phyloP scores from a whole-genome alignment of 2,797 vertebrate genomes.

The Galagoides demidoff region DNA sequence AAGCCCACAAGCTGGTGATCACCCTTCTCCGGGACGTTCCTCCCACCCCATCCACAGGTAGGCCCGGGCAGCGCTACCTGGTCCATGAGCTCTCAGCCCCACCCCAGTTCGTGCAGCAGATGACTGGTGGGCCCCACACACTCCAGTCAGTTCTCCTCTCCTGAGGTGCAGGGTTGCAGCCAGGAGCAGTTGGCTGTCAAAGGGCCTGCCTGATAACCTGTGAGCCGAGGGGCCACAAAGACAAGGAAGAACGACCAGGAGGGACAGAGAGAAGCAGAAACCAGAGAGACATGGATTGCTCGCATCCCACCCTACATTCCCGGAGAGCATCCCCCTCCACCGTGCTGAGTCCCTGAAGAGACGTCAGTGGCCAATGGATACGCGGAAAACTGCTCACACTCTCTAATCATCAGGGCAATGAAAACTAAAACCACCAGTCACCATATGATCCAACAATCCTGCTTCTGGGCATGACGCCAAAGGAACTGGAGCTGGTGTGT shows the following conservation, averaged over 20 bases:
- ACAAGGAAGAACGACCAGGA: not conserved
- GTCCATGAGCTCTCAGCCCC: fast-evolving
- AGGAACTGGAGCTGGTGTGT: not conserved
- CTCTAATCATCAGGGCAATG: not conserved
- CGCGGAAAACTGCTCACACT: not conserved
- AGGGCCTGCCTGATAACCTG: not conserved
- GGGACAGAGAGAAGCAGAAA: not conserved
- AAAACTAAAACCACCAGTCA: not conserved
- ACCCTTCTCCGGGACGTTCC: not conserved
- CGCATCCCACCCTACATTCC: fast-evolving
- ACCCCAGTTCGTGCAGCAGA: not conserved
- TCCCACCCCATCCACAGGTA: not conserved
- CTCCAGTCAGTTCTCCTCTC: not conserved
- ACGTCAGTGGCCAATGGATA: not conserved
- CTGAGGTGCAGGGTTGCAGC: fast-evolving
- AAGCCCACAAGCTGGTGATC: not conserved
- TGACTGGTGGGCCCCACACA: fast-evolving
- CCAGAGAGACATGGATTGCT: not conserved
- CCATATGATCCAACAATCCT: not conserved
- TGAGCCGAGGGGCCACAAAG: not conserved
- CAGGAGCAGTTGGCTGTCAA: not conserved
- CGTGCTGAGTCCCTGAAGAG: not conserved
- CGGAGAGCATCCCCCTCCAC: not conserved
- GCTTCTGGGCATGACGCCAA: not conserved
- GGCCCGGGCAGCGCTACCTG: not conserved